Evolutionary conservation across 2,113 vertebrate genomes (phyloP), one percentile per base, ranked within the genome.

Genomic region (Lepidothrix coronata): DNA sequence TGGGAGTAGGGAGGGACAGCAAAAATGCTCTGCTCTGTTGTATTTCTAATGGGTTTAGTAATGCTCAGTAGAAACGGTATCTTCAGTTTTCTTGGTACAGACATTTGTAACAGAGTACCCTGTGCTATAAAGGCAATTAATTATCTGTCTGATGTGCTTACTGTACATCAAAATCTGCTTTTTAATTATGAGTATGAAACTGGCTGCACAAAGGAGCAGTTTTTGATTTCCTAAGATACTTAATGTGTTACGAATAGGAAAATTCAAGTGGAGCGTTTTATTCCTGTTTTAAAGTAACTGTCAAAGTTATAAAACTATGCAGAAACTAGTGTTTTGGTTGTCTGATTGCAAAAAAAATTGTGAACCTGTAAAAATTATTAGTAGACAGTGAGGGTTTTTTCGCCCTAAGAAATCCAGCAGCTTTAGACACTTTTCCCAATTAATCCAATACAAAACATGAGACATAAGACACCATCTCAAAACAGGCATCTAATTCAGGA

Each of bases 161-260:
- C 80, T 75, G 61, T 89, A 95, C 76, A 68, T 96, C 92, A 93
- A 76, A 96, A 95, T 92, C 79, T 81, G 68, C 90, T 86, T 76
- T 89, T 97, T 96, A 96, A 96, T 96, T 95, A 86, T 55, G 33
- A 86, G 63, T 76, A 55, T 30, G 80, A 82, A 92, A 88, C 66
- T 85, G 76, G 55, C 55, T 81, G 83, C 83, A 51, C 79, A 85
- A 92, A 96, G 80, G 86, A 94, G 91, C 92, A 85, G 14, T 85
- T 95, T 91, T 82, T 95, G 73, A 96, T 96, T 94, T 96, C 83
- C 83, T 86, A 41, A 78, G 88, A 84, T 93, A 95, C 37, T 84
- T 76, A 75, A 48, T 58, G 63, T 61, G 46, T 89, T 91, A 58
- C 37, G 37, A 96, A 35, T 87, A 92, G 54, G 54, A 72, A 96